Evolutionary conservation across 2,888 invertebrate species (phyloP).

Genomic region (Agrilus biguttatus): DNA sequence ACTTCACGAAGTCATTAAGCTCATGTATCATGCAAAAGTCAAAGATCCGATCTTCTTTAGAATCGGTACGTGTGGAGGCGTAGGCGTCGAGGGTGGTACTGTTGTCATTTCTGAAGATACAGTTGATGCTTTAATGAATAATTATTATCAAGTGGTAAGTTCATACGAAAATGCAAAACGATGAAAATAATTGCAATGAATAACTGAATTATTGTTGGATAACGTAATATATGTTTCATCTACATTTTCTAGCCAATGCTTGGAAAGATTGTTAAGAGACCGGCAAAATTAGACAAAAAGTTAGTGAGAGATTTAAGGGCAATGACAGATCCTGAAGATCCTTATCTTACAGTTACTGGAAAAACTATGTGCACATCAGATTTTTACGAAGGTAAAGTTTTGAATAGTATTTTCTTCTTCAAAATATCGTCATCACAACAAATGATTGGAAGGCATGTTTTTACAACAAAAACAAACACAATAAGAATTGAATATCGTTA

Average conservation of each 20-base stretch:
- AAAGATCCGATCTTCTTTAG: conserved; percentile 85
- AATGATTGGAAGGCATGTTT: conserved; percentile 1
- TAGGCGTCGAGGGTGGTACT: conserved; percentile 85
- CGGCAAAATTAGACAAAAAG: conserved; percentile 70
- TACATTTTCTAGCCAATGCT: conserved; percentile 58
- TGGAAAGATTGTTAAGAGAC: conserved; percentile 67
- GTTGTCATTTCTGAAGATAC: conserved; percentile 88
- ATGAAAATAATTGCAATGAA: background rate
- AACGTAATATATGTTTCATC: background rate
- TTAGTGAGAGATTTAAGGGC: conserved; percentile 66
- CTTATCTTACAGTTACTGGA: conserved; percentile 76
- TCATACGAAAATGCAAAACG: background rate
- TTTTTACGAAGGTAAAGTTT: conserved; percentile 91
- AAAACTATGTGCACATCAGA: conserved; percentile 95
- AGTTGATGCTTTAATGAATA: conserved; percentile 72
- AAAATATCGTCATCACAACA: background rate
- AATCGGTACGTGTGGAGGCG: conserved; percentile 86
- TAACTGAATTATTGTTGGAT: background rate
- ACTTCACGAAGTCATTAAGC: conserved; percentile 89
- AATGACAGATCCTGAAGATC: conserved; percentile 61
- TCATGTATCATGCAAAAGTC: conserved; percentile 85
- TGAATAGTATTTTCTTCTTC: conserved; percentile 1
- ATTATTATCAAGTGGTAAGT: conserved; percentile 70
- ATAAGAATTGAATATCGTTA: too few relatives aligned
- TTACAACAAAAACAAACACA: too few relatives aligned